These are phyloP conservation scores for Lasioglossum villosulum DNA, from an alignment of 2,888 invertebrate genomes.

Conservation along the genomic window DNA sequence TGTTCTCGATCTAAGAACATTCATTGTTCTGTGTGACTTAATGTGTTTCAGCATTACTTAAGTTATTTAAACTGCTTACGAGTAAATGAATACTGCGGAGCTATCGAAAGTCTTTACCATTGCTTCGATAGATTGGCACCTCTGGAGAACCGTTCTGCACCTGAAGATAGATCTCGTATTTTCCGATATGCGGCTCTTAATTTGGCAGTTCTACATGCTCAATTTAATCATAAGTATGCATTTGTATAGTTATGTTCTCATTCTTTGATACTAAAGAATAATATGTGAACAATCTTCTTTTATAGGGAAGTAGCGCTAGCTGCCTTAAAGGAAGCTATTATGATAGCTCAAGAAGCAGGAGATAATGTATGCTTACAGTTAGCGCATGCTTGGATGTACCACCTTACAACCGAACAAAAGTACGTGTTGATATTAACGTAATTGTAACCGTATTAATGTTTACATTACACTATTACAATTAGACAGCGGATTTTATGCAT, in stretches of 20 bases:
- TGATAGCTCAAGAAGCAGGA: slow-evolving; percentile 94
- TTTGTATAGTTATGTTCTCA: slow-evolving; percentile 27
- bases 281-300: slow-evolving; percentile 56
- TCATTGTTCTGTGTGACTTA: slow-evolving; percentile 19
- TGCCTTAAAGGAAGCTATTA: slow-evolving; percentile 94
- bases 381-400: slow-evolving; percentile 93
- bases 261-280: slow-evolving; percentile 32
- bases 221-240: slow-evolving; percentile 92
- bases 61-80: slow-evolving; percentile 95
- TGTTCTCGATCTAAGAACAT: background rate
- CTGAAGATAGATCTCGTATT: slow-evolving; percentile 87
- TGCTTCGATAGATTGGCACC: slow-evolving; percentile 90
- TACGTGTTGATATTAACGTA: slow-evolving; percentile 59
- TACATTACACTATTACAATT: background rate
- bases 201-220: slow-evolving; percentile 94
- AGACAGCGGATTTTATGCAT: too few relatives aligned
- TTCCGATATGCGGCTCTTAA: slow-evolving; percentile 96
- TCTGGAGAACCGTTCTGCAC: slow-evolving; percentile 83
- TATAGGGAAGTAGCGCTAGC: slow-evolving; percentile 91
- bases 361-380: slow-evolving; percentile 94
- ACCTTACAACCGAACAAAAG: slow-evolving; percentile 85
- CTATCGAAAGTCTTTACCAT: slow-evolving; percentile 91
- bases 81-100: slow-evolving; percentile 94
- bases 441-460: background rate
- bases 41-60: slow-evolving; percentile 90